phyloP scores from a whole-genome alignment of 1,140 invertebrate species.

The Hypsibius dujardini region DNA sequence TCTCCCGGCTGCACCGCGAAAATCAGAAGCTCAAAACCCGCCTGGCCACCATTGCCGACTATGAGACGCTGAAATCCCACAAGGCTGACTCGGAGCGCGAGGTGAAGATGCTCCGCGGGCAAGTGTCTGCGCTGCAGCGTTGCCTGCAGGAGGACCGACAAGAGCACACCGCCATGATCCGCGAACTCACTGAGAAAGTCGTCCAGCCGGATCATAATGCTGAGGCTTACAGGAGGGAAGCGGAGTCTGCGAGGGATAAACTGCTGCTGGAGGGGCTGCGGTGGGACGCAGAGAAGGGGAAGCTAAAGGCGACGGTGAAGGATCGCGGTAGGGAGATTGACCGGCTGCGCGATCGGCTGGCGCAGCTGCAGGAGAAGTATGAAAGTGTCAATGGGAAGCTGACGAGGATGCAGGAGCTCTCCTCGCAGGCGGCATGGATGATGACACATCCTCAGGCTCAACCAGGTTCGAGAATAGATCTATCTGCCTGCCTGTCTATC shows the following conservation, averaged over 20 bases:
- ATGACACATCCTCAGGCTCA: background rate
- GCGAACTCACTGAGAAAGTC: conserved; percentile 9
- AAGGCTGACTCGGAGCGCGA: background rate
- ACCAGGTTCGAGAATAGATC: background rate
- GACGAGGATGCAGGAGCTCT: background rate
- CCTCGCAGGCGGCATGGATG: conserved; percentile 7
- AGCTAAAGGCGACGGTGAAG: background rate
- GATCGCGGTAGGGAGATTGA: background rate
- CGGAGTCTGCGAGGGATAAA: conserved; percentile 1
- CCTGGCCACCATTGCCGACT: background rate
- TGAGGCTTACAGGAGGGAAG: background rate
- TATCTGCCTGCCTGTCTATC: too few relatives aligned
- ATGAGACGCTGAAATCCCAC: background rate
- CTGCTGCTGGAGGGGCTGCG: background rate
- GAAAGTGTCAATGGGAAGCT: background rate
- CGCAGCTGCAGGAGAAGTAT: background rate
- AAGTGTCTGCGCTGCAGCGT: background rate
- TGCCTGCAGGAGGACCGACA: background rate
- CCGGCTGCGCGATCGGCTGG: background rate
- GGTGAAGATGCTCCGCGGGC: background rate
- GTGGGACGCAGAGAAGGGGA: background rate
- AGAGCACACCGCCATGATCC: conserved; percentile 11
- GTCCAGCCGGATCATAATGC: background rate
- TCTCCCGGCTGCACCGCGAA: conserved; percentile 13
- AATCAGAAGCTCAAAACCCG: conserved; percentile 13